Conservation (phyloP, 2,888 invertebrate species). For the Chamaedrilus cognettii region DNA sequence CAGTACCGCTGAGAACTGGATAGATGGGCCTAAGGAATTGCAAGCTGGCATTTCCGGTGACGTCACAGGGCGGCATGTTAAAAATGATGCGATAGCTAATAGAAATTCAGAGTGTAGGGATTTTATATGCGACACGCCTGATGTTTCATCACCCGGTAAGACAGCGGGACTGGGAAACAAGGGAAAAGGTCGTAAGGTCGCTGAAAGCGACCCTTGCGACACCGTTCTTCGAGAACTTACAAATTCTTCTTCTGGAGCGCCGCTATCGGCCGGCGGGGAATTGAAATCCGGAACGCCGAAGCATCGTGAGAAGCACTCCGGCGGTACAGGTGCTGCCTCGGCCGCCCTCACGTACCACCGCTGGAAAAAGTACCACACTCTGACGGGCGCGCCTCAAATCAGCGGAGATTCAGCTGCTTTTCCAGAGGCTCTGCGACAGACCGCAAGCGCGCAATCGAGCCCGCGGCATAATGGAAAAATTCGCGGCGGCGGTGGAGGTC, state of each 20-base stretch:
- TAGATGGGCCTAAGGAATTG: constrained; percentile 15
- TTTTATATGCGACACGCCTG: too few species aligned
- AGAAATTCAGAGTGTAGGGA: neutral
- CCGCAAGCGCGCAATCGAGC: constrained; percentile 1
- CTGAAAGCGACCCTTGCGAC: neutral
- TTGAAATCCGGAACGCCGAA: neutral
- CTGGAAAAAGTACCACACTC: neutral
- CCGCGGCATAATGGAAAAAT: neutral
- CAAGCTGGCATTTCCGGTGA: neutral
- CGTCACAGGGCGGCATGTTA: neutral
- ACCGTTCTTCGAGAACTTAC: too few species aligned
- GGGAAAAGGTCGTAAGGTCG: neutral
- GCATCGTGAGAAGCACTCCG: neutral
- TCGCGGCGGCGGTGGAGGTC: too few species aligned
- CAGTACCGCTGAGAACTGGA: constrained; percentile 8
- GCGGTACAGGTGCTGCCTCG: too few species aligned
- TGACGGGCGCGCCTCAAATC: neutral
- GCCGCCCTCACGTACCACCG: neutral
- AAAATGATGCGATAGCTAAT: neutral
- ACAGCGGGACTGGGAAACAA: too few species aligned
- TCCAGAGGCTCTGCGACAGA: neutral
- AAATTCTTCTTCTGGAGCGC: too few species aligned
- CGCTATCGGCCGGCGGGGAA: neutral
- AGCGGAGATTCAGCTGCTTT: neutral
- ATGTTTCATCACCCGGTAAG: too few species aligned